Conservation (phyloP, 1,140 invertebrate genomes). For the Drosophila subobscura region DNA sequence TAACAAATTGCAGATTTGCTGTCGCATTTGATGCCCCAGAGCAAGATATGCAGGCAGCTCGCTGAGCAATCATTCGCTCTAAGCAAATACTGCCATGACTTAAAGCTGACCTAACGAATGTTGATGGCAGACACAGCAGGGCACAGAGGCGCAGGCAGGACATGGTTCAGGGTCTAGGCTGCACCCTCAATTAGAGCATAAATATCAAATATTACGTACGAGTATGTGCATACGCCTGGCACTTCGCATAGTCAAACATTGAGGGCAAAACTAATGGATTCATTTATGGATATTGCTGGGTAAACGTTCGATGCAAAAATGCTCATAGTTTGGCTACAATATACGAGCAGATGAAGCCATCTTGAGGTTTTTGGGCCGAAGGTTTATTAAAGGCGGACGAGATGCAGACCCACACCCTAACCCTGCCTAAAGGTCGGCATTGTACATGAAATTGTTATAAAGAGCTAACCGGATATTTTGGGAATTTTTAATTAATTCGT, state of each 20-base stretch:
- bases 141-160: neutral
- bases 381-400: slow-evolving; percentile 9
- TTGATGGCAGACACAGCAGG: neutral
- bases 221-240: slow-evolving; percentile 38
- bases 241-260: slow-evolving; percentile 16
- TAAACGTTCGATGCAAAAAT: slow-evolving; percentile 43
- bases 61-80: too few relatives aligned
- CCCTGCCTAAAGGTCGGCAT: slow-evolving; percentile 45
- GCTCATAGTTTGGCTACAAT: slow-evolving; percentile 17
- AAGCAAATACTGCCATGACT: too few relatives aligned
- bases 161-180: slow-evolving; percentile 16
- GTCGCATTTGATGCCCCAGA: too few relatives aligned
- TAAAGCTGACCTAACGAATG: too few relatives aligned
- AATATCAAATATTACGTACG: slow-evolving; percentile 61
- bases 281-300: slow-evolving; percentile 50
- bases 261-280: slow-evolving; percentile 35
- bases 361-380: slow-evolving; percentile 12
- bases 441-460: slow-evolving; percentile 78
- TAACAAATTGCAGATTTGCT: too few relatives aligned
- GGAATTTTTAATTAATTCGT: slow-evolving; percentile 81
- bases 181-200: slow-evolving; percentile 61
- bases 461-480: slow-evolving; percentile 80
- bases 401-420: slow-evolving; percentile 15
- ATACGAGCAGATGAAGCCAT: slow-evolving; percentile 45
- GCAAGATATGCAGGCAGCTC: too few relatives aligned